Conservation (phyloP, 1,140 invertebrate genomes). For the Condylostylus longicornis region DNA sequence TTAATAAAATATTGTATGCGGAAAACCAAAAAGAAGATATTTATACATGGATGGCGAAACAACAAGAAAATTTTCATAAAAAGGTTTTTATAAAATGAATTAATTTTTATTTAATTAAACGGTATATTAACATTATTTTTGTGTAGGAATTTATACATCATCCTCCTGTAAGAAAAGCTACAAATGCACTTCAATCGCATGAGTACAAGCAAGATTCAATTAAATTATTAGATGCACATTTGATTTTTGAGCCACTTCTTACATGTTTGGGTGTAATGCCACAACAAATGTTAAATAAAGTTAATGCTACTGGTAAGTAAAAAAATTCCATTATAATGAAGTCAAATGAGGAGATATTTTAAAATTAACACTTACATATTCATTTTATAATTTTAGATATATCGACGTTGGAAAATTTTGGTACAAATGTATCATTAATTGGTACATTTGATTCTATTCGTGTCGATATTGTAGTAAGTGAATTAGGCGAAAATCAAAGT, state of each 20-base stretch:
- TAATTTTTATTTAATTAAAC: neutral
- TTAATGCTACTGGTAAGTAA: conserved; percentile 20
- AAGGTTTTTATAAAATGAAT: neutral
- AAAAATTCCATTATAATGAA: neutral
- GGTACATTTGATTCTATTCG: conserved; percentile 73
- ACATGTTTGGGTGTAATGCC: conserved; percentile 73
- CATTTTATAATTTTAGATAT: conserved; percentile 14
- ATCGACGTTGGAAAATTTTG: conserved; percentile 69
- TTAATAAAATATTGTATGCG: conserved; percentile 34
- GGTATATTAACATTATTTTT: neutral
- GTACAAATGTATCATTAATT: conserved; percentile 77
- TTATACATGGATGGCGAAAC: conserved; percentile 91
- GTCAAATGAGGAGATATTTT: conserved; percentile 1
- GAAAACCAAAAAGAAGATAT: conserved; percentile 59
- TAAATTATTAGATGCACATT: conserved; percentile 71
- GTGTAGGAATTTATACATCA: conserved; percentile 14
- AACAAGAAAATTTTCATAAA: no score
- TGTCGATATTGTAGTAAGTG: conserved; percentile 86
- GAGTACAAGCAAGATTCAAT: conserved; percentile 64
- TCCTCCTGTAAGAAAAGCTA: conserved; percentile 14
- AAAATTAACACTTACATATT: conserved; percentile 1
- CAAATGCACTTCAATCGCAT: conserved; percentile 15
- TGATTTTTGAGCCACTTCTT: conserved; percentile 81
- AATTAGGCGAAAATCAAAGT: conserved; percentile 45
- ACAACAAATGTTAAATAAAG: conserved; percentile 56